A percentile compares a stretch with the other conserved stretches of the same genome.
Conservation (phyloP, 2,888 invertebrate species). For the Eupithecia pulchellata region DNA sequence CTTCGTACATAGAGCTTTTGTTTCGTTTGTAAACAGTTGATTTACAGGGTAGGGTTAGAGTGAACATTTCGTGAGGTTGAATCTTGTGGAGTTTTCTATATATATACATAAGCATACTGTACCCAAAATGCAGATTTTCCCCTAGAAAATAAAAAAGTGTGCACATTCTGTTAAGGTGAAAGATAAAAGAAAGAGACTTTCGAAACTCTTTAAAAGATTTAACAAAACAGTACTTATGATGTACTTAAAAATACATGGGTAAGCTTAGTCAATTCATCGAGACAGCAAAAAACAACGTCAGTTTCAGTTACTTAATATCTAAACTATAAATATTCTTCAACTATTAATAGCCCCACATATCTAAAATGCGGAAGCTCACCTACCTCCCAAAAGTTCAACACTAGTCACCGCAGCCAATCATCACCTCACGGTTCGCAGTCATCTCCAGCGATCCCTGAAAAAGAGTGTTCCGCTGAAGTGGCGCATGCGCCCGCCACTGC, state of each 20-base stretch:
- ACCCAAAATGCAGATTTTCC: no score
- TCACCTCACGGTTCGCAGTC: slow-evolving; percentile 25
- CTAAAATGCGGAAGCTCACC: slow-evolving; percentile 12
- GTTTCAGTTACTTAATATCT: background rate
- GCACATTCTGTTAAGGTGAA: no score
- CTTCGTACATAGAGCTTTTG: background rate
- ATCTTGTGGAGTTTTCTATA: no score
- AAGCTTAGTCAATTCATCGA: background rate
- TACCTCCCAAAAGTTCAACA: slow-evolving; percentile 14
- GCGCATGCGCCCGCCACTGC: slow-evolving; percentile 71
- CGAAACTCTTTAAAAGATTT: no score
- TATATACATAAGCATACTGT: no score
- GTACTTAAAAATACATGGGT: no score
- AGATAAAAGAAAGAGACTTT: no score
- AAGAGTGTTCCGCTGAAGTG: slow-evolving; percentile 46
- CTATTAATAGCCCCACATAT: slow-evolving; percentile 8
- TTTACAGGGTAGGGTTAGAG: no score
- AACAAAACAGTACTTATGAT: no score
- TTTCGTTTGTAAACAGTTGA: no score
- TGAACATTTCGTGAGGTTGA: no score
- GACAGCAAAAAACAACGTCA: background rate
- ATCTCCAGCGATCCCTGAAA: slow-evolving; percentile 44
- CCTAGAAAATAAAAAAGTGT: no score
- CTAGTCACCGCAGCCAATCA: slow-evolving; percentile 24
- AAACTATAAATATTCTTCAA: slow-evolving; percentile 5